Conservation (phyloP, 2,113 vertebrate species). For the Coptodon bakossiorum region DNA sequence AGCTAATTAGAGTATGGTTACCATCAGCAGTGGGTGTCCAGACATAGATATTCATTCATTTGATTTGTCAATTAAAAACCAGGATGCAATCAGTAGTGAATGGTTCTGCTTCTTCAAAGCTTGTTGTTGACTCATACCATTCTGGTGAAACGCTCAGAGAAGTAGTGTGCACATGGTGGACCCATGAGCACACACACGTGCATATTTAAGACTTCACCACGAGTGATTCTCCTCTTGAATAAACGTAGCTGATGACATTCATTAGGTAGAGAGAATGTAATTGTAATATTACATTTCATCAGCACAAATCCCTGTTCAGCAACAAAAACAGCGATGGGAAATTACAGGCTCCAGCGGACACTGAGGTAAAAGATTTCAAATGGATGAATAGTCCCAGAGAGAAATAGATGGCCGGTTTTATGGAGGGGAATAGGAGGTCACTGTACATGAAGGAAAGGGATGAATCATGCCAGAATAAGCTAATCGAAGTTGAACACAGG, state of each 20-base stretch:
- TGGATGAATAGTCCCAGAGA: not conserved
- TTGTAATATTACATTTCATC: not conserved
- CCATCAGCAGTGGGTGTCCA: constrained; percentile 34
- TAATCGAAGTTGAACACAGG: constrained; percentile 12
- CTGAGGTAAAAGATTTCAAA: constrained; percentile 1
- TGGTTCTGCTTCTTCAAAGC: not conserved
- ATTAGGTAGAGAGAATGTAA: not conserved
- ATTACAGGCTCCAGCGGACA: not conserved
- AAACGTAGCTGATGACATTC: not conserved
- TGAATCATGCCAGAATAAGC: constrained; percentile 28
- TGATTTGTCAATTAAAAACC: constrained; percentile 46
- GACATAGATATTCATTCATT: constrained; percentile 39
- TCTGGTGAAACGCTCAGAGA: constrained; percentile 21
- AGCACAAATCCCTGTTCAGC: not conserved
- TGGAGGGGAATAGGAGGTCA: constrained; percentile 28
- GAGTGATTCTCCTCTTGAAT: not conserved
- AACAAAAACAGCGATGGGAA: not conserved
- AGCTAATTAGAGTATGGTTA: constrained; percentile 41
- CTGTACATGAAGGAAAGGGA: constrained; percentile 9
- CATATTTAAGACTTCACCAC: not conserved
- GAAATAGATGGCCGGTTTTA: constrained; percentile 27
- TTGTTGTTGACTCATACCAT: constrained; percentile 28
- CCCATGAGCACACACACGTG: not conserved
- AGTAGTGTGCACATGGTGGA: not conserved
- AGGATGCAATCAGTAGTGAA: constrained; percentile 35